These are phyloP conservation scores for Pangasius macronema DNA, from an alignment of 2,797 vertebrate genomes.

Conservation along the genomic window DNA sequence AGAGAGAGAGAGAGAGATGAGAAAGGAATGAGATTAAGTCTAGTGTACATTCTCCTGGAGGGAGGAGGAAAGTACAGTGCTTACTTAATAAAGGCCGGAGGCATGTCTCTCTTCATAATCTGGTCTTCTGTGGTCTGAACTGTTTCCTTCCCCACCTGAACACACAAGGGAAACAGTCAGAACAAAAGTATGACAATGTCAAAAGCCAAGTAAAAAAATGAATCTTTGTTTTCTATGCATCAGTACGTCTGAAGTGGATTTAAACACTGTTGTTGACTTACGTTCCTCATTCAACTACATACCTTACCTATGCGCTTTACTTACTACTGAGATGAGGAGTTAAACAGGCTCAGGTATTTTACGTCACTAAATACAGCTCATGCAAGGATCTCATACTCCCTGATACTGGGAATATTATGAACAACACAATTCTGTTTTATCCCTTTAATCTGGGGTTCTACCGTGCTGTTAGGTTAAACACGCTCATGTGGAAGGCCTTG, in stretches of 20 bases:
- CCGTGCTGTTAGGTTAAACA: slow-evolving; percentile 26
- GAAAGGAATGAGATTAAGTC: slow-evolving; percentile 25
- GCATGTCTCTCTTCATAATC: slow-evolving; percentile 99
- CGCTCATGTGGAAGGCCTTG: slow-evolving; percentile 31
- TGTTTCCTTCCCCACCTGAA: slow-evolving; percentile 96
- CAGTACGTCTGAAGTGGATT: background rate
- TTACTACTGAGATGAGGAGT: no score
- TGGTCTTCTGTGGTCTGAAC: slow-evolving; percentile 98
- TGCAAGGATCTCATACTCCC: background rate
- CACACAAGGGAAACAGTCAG: slow-evolving; percentile 49
- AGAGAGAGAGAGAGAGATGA: background rate
- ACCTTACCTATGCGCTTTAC: background rate
- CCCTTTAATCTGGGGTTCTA: background rate
- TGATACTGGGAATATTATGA: background rate
- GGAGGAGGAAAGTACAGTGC: slow-evolving; percentile 49
- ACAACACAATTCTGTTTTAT: background rate
- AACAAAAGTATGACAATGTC: slow-evolving; percentile 12
- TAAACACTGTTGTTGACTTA: background rate
- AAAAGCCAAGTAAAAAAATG: background rate
- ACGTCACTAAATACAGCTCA: background rate
- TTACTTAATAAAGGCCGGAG: slow-evolving; percentile 98
- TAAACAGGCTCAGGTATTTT: background rate
- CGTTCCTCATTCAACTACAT: background rate
- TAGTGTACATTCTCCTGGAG: slow-evolving; percentile 33
- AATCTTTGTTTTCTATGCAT: background rate